Evolutionary conservation across 2,797 vertebrate genomes (phyloP).

Genomic region (Botia almorhae): DNA sequence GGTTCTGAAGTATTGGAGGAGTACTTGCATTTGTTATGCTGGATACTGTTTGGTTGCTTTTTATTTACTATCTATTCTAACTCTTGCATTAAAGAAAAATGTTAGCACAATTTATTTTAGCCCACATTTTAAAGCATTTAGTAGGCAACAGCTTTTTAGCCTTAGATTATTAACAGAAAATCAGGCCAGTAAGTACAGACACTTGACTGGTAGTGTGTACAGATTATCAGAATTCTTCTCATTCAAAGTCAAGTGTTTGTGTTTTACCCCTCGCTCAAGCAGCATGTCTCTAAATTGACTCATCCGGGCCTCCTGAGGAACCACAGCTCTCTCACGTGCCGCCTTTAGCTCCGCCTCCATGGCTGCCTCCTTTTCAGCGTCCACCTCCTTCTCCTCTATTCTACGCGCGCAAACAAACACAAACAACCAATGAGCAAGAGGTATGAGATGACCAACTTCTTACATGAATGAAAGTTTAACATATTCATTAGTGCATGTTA

Average conservation of each 20-base stretch:
- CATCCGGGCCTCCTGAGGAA: slow-evolving; percentile 96
- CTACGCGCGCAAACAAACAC: slow-evolving; percentile 67
- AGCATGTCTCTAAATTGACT: slow-evolving; percentile 99
- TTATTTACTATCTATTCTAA: too few species aligned
- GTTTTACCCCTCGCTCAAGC: slow-evolving; percentile 95
- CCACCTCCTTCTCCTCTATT: slow-evolving; percentile 93
- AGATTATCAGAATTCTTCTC: too few species aligned
- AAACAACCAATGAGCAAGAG: neutral
- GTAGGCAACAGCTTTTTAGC: too few species aligned
- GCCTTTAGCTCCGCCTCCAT: slow-evolving; percentile 99
- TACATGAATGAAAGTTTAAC: neutral
- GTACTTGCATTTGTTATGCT: too few species aligned
- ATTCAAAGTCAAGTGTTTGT: neutral
- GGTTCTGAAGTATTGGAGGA: too few species aligned
- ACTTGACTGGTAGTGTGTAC: too few species aligned
- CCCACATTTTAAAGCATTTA: too few species aligned
- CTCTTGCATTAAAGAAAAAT: too few species aligned
- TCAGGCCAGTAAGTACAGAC: too few species aligned
- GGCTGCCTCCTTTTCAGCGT: slow-evolving; percentile 93
- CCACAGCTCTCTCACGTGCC: slow-evolving; percentile 93
- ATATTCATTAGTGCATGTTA: neutral
- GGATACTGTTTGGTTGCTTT: too few species aligned
- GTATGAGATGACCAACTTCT: neutral
- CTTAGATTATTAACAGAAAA: too few species aligned
- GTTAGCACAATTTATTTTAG: too few species aligned